Evolutionary conservation across 2,888 invertebrate species (phyloP), one percentile per base, ranked within the genome.

Genomic region (Scaptodrosophila latifasciaeformis): DNA sequence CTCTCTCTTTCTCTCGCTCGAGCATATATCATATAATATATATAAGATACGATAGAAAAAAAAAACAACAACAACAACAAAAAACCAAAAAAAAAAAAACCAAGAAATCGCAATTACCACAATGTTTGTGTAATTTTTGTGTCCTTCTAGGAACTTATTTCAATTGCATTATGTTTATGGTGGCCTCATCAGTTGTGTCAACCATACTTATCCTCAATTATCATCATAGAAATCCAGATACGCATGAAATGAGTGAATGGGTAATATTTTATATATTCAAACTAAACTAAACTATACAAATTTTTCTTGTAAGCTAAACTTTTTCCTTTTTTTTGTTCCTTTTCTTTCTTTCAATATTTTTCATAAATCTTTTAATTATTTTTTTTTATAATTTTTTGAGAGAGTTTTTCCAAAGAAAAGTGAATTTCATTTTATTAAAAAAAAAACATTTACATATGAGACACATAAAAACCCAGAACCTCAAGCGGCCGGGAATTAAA

Each of bases 91-190:
- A 34, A 43, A 43, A 48, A 37, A 50, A 52, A 59, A 57, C 53
- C 40, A 46, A 60, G 19, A 53, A 48, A 55, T 56, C 48, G 42
- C 45, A 46, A 49, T 71, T 74, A 80, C 76, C 81, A 83, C 83
- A 84, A 84, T 77, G 81, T 85, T 85, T 85, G 84, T 85, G 86
- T 85, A 74, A 85, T 85, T 85, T 84, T 86, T 84, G 84, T 90
- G 94, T 88, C 67, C 89, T 85, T 85, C 84, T 85, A 92, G 95
- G 94, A 87, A 97, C 97, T 78, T 97, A 97, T 90, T 98, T 98
- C 91, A 97, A 97, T 90, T 97, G 97, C 90, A 97, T 97, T 89
- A 98, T 98, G 98, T 96, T 97, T 89, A 97, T 97, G 97, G 97
- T 97, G 88, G 97, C 97, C 82, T 95, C 97, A 83, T 97, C 97